Conservation (phyloP, 2,797 vertebrate genomes). For the Mionectes olivaceus region DNA sequence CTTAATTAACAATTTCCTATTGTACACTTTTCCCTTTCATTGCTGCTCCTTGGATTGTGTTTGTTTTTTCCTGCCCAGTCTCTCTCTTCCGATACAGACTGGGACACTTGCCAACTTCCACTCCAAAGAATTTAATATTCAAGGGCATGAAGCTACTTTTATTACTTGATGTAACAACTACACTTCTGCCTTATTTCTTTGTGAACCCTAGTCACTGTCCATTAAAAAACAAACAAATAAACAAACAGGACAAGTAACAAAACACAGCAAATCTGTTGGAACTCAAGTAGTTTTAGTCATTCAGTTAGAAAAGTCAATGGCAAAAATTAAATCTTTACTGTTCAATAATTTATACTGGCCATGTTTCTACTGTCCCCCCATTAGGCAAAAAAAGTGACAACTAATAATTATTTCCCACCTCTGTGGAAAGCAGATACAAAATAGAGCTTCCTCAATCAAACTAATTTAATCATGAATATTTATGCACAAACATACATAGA, state of each 20-base stretch:
- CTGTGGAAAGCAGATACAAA: background rate
- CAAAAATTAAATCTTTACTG: background rate
- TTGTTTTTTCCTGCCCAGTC: background rate
- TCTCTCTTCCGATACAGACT: background rate
- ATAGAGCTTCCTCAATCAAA: background rate
- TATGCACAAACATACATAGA: background rate
- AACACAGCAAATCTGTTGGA: background rate
- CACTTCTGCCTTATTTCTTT: background rate
- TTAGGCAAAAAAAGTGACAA: background rate
- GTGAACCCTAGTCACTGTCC: background rate
- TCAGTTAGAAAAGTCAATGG: background rate
- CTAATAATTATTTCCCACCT: background rate
- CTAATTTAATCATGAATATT: background rate
- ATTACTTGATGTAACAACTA: background rate
- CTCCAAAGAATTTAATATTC: background rate
- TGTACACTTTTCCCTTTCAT: background rate
- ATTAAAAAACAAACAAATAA: background rate
- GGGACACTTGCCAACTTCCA: slow-evolving; percentile 4
- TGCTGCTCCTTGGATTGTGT: background rate
- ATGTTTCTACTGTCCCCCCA: background rate
- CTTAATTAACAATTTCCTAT: slow-evolving; percentile 54
- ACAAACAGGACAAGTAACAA: background rate
- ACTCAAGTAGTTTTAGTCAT: background rate
- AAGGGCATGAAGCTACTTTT: background rate
- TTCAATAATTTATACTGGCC: background rate